Percentiles rank a stretch among this genome's conserved stretches.
phyloP scores from a whole-genome alignment of 53 echinoderm and acorn worm genomes.

The Zoroaster sp. region DNA sequence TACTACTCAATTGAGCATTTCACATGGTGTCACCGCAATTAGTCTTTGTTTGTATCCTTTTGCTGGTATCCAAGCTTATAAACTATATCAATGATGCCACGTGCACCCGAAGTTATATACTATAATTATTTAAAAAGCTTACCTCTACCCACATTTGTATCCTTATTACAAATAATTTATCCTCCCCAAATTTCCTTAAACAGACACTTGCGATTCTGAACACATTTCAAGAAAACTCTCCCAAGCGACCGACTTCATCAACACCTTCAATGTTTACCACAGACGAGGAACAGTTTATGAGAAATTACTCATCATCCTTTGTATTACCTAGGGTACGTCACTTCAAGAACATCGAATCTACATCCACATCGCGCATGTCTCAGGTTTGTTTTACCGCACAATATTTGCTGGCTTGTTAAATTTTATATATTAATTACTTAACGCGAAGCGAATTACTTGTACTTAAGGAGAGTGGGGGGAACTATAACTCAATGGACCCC shows the following conservation, averaged over 20 bases:
- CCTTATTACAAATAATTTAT: too few relatives aligned
- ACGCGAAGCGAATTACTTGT: neutral
- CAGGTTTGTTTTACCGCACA: neutral
- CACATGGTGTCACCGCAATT: too few relatives aligned
- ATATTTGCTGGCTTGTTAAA: neutral
- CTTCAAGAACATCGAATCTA: neutral
- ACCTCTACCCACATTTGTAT: too few relatives aligned
- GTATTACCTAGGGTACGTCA: constrained; percentile 37
- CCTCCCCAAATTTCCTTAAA: too few relatives aligned
- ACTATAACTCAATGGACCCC: too few relatives aligned
- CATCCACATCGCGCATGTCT: neutral
- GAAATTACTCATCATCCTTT: constrained; percentile 29
- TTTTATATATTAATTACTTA: neutral
- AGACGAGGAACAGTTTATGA: constrained; percentile 38
- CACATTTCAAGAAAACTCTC: neutral
- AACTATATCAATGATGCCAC: too few relatives aligned
- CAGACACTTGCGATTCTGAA: constrained; percentile 21
- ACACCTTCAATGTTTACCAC: neutral
- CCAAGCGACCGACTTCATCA: neutral
- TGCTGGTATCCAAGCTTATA: too few relatives aligned
- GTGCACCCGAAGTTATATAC: too few relatives aligned
- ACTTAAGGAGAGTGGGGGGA: too few relatives aligned
- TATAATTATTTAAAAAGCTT: too few relatives aligned
- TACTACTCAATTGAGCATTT: too few relatives aligned
- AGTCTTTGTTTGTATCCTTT: too few relatives aligned